Base-by-base conservation (phyloP, 2,888 invertebrate genomes). In the Latrodectus hesperus region DNA sequence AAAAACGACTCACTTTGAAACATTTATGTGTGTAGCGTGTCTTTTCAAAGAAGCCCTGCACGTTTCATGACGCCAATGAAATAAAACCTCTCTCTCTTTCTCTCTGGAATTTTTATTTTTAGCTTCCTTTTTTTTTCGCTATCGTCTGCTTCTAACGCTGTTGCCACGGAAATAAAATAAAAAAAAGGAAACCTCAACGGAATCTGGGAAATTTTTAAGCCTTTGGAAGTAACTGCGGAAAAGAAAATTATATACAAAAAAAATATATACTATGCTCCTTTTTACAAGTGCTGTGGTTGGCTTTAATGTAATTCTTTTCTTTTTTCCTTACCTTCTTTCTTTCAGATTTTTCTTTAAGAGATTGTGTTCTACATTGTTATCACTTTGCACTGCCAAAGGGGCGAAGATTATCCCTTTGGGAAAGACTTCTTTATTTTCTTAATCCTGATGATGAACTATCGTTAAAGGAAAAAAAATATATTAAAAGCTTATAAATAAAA, bases 1-100 rank as follows among this genome's bases (percentile, higher is more conserved):
- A 72, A 17, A 76, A 76, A 78, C 72, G 79, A 74, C 74, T 74
- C 75, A 64, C 74, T 78, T 75, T 76, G 76, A 79, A 81, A 86
- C 86, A 81, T 86, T 86, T 81, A 81, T 76, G 79, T 67, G 75
- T 71, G 77, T 78, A 78, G 84, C 71, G 53, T 67, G 70, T 70
- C 79, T 75, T 75, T 80, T 80, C 80, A 79, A 68, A 68, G 80
- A 86, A 67, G 80, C 86, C 67, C 6, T 17, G 75, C 86, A 86
- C 86, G 86, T 86, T 72, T 81, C 75, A 86, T 80, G 80, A 71
- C 53, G 86, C 80, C 86, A 81, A 86, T 86, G 86, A 86, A 86
- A 86, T 86, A 86, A 86, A 81, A 64, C 71, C 71, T 38, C 49
- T 17, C 70, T 53, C 52, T 71, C n/a, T 26, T 17, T 22, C 68